A percentile compares a stretch with the other conserved stretches of the same genome.
Conservation (phyloP, 2,797 vertebrate species). For the Spea hammondii region DNA sequence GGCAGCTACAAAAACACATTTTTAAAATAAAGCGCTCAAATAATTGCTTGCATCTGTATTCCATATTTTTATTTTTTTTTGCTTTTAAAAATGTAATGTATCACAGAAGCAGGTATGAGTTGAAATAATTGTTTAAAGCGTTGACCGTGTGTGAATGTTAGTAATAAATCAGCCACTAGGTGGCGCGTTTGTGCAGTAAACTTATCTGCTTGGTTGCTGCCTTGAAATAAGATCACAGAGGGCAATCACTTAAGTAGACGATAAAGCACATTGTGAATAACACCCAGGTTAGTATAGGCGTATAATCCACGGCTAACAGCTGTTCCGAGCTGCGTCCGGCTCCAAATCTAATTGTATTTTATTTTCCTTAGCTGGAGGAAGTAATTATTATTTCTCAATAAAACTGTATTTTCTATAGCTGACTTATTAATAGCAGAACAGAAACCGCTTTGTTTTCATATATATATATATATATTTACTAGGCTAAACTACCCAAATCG, state of each 20-base stretch:
- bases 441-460: not conserved
- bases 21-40: too few species aligned
- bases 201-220: constrained; percentile 19
- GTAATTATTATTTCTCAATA: not conserved
- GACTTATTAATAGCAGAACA: not conserved
- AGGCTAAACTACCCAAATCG: not conserved
- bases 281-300: not conserved
- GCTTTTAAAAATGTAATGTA: too few species aligned
- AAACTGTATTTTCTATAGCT: not conserved
- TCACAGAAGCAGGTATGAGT: too few species aligned
- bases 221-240: constrained; percentile 22
- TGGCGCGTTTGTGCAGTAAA: constrained; percentile 42
- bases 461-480: not conserved
- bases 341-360: not conserved
- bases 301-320: not conserved
- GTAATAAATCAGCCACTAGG: constrained; percentile 23
- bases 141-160: too few species aligned
- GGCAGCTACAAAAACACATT: too few species aligned
- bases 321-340: not conserved
- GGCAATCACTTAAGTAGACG: constrained; percentile 14
- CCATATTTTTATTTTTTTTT: too few species aligned
- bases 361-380: not conserved
- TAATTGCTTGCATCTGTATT: too few species aligned
- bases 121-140: too few species aligned
- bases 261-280: constrained; percentile 5